A percentile compares a stretch with the other conserved stretches of the same genome.
Conservation (phyloP, 2,797 vertebrate species). For the Petrocephalus schoutedeni region DNA sequence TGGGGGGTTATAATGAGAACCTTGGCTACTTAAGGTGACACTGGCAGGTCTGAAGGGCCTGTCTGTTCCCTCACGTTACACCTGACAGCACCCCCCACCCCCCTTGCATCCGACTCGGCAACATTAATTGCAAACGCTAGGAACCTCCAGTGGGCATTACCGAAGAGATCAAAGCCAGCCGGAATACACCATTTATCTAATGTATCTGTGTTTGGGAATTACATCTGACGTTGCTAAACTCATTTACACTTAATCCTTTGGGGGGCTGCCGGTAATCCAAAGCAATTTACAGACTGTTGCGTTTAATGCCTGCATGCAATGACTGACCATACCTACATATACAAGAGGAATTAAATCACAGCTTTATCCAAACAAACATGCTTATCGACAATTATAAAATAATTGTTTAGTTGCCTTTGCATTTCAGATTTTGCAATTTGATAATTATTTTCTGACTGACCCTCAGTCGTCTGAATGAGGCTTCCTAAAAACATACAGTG, state of each 20-base stretch:
- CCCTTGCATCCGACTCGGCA: background rate
- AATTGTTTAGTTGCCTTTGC: background rate
- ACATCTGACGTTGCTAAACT: background rate
- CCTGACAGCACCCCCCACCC: background rate
- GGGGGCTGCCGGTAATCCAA: background rate
- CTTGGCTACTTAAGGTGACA: background rate
- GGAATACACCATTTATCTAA: slow-evolving; percentile 3
- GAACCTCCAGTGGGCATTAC: background rate
- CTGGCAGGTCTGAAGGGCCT: background rate
- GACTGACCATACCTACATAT: background rate
- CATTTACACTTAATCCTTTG: background rate
- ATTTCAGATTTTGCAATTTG: background rate
- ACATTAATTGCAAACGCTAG: background rate
- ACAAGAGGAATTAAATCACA: background rate
- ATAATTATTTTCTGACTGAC: background rate
- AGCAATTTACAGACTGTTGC: background rate
- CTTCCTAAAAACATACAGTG: background rate
- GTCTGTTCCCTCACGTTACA: background rate
- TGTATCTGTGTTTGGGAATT: background rate
- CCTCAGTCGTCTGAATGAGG: background rate
- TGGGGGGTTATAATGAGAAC: background rate
- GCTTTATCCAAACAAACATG: background rate
- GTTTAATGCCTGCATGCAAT: background rate
- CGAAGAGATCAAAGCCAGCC: slow-evolving; percentile 1
- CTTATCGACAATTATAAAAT: background rate